Evolutionary conservation across 2,888 invertebrate genomes (phyloP).

Genomic region (Sturmia bella): DNA sequence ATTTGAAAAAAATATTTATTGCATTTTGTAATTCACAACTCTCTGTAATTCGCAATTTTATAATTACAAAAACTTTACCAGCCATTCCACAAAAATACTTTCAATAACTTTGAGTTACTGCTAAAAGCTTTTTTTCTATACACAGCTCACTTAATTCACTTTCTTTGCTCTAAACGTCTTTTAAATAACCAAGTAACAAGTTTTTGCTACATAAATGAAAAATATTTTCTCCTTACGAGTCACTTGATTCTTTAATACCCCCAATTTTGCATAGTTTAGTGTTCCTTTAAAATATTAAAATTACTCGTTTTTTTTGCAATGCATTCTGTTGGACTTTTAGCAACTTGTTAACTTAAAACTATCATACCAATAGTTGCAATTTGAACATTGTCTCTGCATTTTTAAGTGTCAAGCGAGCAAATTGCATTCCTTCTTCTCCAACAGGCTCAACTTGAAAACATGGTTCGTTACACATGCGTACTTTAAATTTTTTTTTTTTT

Average conservation of each 20-base stretch:
- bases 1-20: no score
- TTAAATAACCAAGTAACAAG: no score
- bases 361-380: conserved; percentile 65
- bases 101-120: no score
- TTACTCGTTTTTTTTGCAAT: not conserved
- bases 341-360: conserved; percentile 67
- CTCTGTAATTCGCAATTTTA: no score
- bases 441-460: conserved; percentile 28
- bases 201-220: no score
- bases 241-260: conserved; percentile 19
- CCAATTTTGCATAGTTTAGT: conserved; percentile 1
- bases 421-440: conserved; percentile 77
- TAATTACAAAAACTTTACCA: no score
- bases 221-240: not conserved
- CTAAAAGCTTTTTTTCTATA: no score
- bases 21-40: no score
- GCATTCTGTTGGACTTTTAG: conserved; percentile 17
- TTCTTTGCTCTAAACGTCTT: no score
- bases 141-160: no score
- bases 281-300: conserved; percentile 4
- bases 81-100: no score
- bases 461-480: conserved; percentile 73
- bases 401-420: conserved; percentile 81
- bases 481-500: conserved; percentile 31
- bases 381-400: conserved; percentile 75